A percentile compares a stretch with the other conserved stretches of the same genome.
These are phyloP conservation scores for Colletes collaris DNA, from an alignment of 2,888 invertebrate genomes.

Conservation along the genomic window DNA sequence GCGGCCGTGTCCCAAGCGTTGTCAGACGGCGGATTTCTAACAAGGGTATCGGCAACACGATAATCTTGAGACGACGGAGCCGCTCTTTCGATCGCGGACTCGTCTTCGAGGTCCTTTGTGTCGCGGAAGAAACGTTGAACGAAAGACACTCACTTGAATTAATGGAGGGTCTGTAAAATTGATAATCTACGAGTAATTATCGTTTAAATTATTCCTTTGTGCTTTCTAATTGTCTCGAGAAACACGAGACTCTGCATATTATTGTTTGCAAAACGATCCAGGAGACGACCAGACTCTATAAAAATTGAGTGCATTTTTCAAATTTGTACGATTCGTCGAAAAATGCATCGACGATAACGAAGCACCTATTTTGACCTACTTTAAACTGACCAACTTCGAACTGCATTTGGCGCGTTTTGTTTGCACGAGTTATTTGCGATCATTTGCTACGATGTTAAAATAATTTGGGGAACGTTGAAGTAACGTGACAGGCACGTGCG, in stretches of 20 bases:
- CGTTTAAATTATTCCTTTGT: slow-evolving; percentile 36
- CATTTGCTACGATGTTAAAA: no score
- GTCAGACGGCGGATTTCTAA: slow-evolving; percentile 10
- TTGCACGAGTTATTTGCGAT: no score
- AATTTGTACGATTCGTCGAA: no score
- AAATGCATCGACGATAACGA: no score
- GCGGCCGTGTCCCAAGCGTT: slow-evolving; percentile 18
- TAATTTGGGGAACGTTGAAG: no score
- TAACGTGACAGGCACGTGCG: no score
- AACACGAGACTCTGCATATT: not conserved
- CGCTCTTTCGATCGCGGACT: slow-evolving; percentile 24
- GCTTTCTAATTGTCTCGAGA: slow-evolving; percentile 38
- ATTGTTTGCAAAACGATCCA: not conserved
- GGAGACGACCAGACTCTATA: no score
- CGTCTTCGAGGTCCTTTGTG: slow-evolving; percentile 30
- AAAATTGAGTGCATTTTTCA: no score
- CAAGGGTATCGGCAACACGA: slow-evolving; percentile 33
- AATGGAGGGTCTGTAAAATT: slow-evolving; percentile 49
- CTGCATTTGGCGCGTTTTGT: no score
- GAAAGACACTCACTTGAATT: slow-evolving; percentile 40
- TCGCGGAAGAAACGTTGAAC: not conserved
- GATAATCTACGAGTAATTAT: not conserved
- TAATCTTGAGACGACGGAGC: slow-evolving; percentile 42
- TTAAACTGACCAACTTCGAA: no score
- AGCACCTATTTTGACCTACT: no score